A percentile compares a stretch with the other conserved stretches of the same genome.
phyloP scores from a whole-genome alignment of 2,113 vertebrate genomes.

The Chaetorhynchus papuensis region DNA sequence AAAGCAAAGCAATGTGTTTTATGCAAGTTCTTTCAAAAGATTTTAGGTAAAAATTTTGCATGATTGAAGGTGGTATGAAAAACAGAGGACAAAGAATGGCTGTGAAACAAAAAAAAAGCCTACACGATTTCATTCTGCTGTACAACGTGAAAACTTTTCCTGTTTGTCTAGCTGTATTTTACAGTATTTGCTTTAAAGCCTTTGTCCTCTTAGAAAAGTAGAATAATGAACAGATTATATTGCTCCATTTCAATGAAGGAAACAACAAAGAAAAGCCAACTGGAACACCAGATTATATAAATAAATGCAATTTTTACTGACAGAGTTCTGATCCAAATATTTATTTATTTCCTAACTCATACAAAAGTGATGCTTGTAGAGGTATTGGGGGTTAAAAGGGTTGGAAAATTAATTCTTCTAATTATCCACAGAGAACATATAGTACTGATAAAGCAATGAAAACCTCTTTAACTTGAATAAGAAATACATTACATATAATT shows the following conservation, averaged over 20 bases:
- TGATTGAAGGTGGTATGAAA: neutral
- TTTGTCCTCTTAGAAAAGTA: neutral
- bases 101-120: neutral
- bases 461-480: neutral
- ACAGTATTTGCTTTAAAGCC: neutral
- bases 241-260: neutral
- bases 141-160: neutral
- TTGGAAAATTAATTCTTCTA: slow-evolving; percentile 1
- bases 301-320: slow-evolving; percentile 43
- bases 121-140: neutral
- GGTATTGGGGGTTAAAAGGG: neutral
- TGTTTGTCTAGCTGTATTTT: neutral
- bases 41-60: neutral
- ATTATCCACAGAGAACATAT: slow-evolving; percentile 15
- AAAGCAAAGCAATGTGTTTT: neutral
- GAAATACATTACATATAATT: neutral
- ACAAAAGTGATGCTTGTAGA: slow-evolving; percentile 33
- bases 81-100: neutral
- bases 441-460: neutral
- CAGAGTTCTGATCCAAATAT: slow-evolving; percentile 40
- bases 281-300: neutral
- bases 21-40: neutral
- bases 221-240: neutral
- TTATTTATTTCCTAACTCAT: slow-evolving; percentile 51
- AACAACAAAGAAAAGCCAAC: neutral